Base-by-base conservation (phyloP, 1,140 invertebrate genomes). In the Neotoxoptera formosana region DNA sequence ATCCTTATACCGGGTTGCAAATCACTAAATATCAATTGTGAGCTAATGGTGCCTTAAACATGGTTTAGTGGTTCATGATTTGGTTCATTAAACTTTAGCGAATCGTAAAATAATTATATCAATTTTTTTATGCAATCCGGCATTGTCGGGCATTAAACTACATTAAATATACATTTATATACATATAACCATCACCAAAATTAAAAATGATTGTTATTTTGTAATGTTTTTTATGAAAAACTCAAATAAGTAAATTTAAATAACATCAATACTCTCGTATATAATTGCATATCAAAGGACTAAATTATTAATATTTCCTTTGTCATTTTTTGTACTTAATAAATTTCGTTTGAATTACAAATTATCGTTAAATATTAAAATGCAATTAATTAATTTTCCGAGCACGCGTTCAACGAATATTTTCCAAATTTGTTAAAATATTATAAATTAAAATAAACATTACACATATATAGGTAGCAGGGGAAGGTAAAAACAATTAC, bases 281-380 rank as follows among this genome's bases (percentile, higher is more conserved):
- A 67, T 67, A n/a, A 67, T 67, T 67, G 60, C 60, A 67, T 67
- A 67, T 67, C 60, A 67, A 67, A 67, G 60, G 60, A 67, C 60
- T 67, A 67, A 67, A 67, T 67, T 67, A 67, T 67, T 67, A 67
- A 67, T 67, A 67, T 67, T 67, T 67, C 60, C 60, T 67, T 67
- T 67, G 60, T 67, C 2, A 67, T 67, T 67, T n/a, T 67, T 67
- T 67, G 60, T 67, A 17, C 30, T 67, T 67, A 4, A 14, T 67
- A 67, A 67, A 60, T n/a, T 67, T 67, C 11, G 30, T 67, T 67
- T 67, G 11, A 67, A 67, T 67, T 67, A 67, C 9, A 67, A 67
- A 67, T 67, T 67, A 67, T 67, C 7, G 60, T 67, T n/a, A 67
- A 67, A 67, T 67, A 67, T 67, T 67, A n/a, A 60, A 67, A 67